phyloP scores from a whole-genome alignment of 2,113 vertebrate species.

The Triplophysa dalaica region DNA sequence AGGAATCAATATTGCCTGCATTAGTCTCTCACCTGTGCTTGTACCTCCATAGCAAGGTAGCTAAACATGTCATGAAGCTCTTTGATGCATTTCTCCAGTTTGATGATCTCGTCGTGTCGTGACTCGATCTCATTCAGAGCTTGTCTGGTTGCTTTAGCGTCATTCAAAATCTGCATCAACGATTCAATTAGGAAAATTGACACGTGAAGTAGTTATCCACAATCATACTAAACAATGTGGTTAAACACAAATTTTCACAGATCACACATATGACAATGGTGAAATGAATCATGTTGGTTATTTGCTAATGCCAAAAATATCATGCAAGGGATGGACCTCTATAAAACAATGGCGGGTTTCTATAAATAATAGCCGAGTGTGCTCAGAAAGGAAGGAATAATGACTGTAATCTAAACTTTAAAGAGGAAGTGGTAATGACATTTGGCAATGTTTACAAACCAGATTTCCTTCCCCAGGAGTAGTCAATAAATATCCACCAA shows the following conservation, averaged over 20 bases:
- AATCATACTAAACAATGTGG: background rate
- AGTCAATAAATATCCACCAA: background rate
- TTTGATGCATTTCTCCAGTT: conserved; percentile 84
- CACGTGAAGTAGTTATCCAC: too few species aligned
- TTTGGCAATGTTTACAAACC: background rate
- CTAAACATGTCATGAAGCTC: conserved; percentile 90
- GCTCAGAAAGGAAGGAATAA: background rate
- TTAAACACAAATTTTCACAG: background rate
- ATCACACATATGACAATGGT: background rate
- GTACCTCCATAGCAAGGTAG: conserved; percentile 86
- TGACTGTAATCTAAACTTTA: background rate
- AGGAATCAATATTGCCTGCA: background rate
- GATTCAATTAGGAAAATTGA: background rate
- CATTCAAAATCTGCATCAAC: conserved; percentile 78
- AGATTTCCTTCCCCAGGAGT: background rate
- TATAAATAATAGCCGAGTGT: background rate
- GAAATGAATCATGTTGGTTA: background rate
- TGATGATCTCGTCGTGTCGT: conserved; percentile 86
- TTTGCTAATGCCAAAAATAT: background rate
- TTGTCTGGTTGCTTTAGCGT: conserved; percentile 82
- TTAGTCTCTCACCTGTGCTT: conserved; percentile 79
- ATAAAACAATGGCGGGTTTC: background rate
- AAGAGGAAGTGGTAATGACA: background rate
- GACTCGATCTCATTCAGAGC: conserved; percentile 88
- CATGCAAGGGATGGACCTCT: background rate